Base-by-base conservation (phyloP, 2,113 vertebrate species). In the Cricetomys ansorgei region DNA sequence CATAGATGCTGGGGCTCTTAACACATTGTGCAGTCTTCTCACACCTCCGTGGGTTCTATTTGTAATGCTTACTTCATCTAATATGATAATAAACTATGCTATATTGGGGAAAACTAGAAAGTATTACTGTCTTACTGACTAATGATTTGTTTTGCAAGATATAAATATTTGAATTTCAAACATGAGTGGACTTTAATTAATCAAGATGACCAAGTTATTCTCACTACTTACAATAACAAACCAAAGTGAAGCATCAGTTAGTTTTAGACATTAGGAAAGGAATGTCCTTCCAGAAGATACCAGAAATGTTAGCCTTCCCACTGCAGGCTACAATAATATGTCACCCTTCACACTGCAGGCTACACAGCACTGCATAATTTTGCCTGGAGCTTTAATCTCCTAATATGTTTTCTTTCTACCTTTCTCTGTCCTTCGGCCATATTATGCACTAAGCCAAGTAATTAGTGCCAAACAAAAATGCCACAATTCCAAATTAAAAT, bases 401-500 rank as follows among this genome's bases (percentile, higher is more conserved):
- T 97, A 73, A 94, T 79, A 27, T 95, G 70, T 80, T 97, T 62
- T 92, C 79, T 93, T 90, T 97, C 95, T 65, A 48, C 55, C 48
- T 97, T 94, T 96, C 94, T 91, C 96, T 98, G 96, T 97, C 96
- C 94, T 98, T 79, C 40, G 91, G 96, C 95, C 91, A 48, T 50
- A 72, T 97, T 95, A 96, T 55, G 94, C 93, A 96, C 67, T 91
- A 97, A 97, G 69, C 83, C 91, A 98, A 98, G 93, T 97, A 98
- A 98, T 98, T 98, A 98, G 91, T 95, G 62, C 75, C 95, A 98
- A 98, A 98, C 97, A 98, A 98, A 90, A 98, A 76, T 94, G 40
- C 40, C 67, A 94, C 67, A 72, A 62, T 96, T 94, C 48, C 92
- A 98, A 97, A 98, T 97, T 98, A 98, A 96, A 96, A 97, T 98